These are phyloP conservation scores for Panthera tigris DNA, from an alignment of 2,113 vertebrate species.

Conservation along the genomic window DNA sequence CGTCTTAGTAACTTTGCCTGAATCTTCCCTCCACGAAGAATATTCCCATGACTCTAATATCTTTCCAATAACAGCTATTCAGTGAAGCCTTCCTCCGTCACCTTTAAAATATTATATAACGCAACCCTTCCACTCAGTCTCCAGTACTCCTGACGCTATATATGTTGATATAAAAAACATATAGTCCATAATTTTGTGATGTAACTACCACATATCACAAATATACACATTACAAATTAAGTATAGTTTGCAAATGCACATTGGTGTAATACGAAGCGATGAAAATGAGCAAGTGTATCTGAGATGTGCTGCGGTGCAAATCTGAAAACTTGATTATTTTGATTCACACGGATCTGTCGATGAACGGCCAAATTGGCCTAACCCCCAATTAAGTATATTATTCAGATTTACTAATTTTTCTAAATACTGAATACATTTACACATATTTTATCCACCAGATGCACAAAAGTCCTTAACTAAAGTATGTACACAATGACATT, in stretches of 20 bases:
- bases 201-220: neutral
- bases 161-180: neutral
- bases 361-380: neutral
- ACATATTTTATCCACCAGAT: neutral
- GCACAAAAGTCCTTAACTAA: neutral
- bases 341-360: neutral
- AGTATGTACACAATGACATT: neutral
- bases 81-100: neutral
- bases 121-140: too few relatives aligned
- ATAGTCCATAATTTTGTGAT: neutral
- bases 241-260: neutral
- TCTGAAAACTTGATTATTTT: neutral
- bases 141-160: neutral
- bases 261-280: neutral
- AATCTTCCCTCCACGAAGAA: neutral
- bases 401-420: neutral
- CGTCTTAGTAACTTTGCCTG: neutral
- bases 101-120: neutral
- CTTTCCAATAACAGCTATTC: neutral
- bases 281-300: neutral
- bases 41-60: neutral
- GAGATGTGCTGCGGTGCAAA: neutral
- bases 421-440: neutral
- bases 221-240: neutral
- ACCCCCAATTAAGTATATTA: neutral